Conservation (phyloP, 2,113 vertebrate genomes). For the Suricata suricatta region DNA sequence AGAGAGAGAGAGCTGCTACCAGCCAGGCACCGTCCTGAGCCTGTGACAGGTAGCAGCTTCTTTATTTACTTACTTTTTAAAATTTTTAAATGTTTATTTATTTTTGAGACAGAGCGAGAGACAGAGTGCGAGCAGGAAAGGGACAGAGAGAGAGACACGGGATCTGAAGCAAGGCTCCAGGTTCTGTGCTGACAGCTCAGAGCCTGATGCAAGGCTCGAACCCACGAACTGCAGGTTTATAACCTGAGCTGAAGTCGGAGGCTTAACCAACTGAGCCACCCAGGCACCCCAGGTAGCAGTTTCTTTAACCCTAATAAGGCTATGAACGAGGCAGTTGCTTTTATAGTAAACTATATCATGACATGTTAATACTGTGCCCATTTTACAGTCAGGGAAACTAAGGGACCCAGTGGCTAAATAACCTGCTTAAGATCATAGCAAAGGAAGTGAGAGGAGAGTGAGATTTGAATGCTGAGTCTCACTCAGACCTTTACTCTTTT, state of each 20-base stretch:
- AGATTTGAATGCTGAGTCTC: background rate
- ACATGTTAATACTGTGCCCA: background rate
- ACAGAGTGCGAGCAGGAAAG: no score
- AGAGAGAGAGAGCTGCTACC: no score
- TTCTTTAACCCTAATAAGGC: background rate
- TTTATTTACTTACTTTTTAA: no score
- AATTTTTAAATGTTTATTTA: no score
- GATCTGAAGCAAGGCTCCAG: no score
- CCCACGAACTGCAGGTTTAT: no score
- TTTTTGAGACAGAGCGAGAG: no score
- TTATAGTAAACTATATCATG: background rate
- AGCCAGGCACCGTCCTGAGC: background rate
- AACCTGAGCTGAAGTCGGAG: no score
- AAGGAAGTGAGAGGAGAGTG: background rate
- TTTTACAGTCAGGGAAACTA: background rate
- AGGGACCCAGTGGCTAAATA: background rate
- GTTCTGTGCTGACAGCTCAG: no score
- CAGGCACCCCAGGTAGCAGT: background rate
- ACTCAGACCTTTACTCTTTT: rapidly evolving
- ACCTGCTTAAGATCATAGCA: background rate
- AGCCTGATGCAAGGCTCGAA: no score
- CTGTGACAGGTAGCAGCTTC: background rate
- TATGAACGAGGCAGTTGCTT: background rate
- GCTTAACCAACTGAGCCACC: no score
- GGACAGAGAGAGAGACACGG: no score